phyloP scores from a whole-genome alignment of 2,113 vertebrate species.

The Charina bottae region DNA sequence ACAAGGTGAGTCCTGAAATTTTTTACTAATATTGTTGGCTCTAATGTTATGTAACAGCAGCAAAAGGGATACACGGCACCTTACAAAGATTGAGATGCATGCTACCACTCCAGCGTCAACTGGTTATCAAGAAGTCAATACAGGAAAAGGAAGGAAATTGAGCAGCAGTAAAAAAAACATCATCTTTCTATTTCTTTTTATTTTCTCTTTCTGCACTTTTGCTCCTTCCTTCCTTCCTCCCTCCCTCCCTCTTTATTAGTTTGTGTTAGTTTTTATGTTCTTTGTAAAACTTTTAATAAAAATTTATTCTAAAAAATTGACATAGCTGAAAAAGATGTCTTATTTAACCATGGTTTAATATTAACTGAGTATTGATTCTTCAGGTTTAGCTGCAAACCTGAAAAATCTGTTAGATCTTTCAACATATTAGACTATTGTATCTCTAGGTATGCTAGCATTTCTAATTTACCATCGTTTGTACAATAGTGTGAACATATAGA shows the following conservation, averaged over 20 bases:
- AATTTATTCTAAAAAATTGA: not conserved
- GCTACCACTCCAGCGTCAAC: not conserved
- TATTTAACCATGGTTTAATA: not conserved
- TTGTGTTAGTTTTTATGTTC: too few species aligned
- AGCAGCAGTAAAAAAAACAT: not conserved
- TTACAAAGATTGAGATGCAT: not conserved
- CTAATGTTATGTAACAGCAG: not conserved
- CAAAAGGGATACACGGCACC: not conserved
- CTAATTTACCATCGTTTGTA: not conserved
- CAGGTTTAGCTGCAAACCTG: not conserved
- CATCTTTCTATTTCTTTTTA: not conserved
- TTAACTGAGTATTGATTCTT: not conserved
- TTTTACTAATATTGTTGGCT: not conserved
- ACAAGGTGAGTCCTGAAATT: conserved; percentile 85
- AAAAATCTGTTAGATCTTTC: not conserved
- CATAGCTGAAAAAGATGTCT: not conserved
- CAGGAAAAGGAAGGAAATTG: not conserved
- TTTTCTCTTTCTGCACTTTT: too few species aligned
- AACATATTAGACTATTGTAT: not conserved
- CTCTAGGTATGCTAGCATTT: not conserved
- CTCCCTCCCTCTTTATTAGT: too few species aligned
- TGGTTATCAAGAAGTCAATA: not conserved
- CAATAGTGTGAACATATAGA: not conserved
- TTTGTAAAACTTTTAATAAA: too few species aligned
- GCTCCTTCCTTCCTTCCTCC: too few species aligned